Conservation (phyloP, 2,113 vertebrate genomes). For the Aspiorhynchus laticeps region DNA sequence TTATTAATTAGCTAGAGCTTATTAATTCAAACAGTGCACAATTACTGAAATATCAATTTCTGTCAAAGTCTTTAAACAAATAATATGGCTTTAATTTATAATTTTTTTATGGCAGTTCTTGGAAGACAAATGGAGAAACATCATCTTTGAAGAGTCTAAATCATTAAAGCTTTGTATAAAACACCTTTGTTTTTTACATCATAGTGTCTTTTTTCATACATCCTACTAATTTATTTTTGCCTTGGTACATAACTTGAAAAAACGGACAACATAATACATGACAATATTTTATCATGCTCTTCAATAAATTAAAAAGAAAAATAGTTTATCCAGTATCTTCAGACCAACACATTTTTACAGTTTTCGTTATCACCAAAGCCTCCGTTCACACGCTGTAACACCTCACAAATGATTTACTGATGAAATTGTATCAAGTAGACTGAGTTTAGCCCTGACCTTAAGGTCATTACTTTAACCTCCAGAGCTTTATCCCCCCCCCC, state of each 20-base stretch:
- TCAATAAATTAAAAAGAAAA: neutral
- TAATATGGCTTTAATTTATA: neutral
- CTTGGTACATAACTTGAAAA: neutral
- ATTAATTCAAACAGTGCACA: neutral
- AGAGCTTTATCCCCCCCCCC: constrained; percentile 15
- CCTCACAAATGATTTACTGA: neutral
- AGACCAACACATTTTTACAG: neutral
- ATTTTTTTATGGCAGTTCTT: neutral
- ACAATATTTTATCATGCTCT: neutral
- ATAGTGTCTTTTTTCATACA: neutral
- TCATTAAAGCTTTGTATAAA: neutral
- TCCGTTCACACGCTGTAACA: neutral
- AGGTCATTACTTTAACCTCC: constrained; percentile 11
- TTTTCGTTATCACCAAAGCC: neutral
- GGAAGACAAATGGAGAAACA: neutral
- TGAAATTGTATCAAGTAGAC: neutral
- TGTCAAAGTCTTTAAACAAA: neutral
- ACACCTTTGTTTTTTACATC: neutral
- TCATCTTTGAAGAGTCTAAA: neutral
- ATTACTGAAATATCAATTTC: neutral
- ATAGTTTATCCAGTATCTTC: neutral
- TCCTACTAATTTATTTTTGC: neutral
- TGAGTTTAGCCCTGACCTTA: constrained; percentile 24
- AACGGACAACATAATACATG: neutral
- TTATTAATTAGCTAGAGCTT: neutral